Evolutionary conservation across 2,113 vertebrate species (phyloP).

Genomic region (Talpa occidentalis): DNA sequence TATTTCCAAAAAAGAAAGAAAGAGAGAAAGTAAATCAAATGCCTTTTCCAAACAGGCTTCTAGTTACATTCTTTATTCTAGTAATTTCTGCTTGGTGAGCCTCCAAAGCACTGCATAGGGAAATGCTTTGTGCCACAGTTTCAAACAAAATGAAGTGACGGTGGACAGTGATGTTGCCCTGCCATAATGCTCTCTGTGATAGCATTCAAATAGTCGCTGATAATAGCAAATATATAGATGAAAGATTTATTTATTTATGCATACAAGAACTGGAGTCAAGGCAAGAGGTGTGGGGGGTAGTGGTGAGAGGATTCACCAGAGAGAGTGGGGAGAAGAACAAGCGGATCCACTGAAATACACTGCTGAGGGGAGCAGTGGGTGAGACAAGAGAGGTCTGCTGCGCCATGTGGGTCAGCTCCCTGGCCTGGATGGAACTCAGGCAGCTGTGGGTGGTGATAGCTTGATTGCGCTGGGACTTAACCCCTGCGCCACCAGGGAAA

Average conservation of each 20-base stretch:
- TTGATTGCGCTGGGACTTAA: too few relatives aligned
- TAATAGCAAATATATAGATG: neutral
- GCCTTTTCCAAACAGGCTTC: slow-evolving; percentile 7
- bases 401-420: too few relatives aligned
- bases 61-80: neutral
- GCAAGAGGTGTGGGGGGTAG: too few relatives aligned
- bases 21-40: neutral
- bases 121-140: neutral
- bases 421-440: too few relatives aligned
- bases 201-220: neutral
- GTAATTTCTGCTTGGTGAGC: neutral
- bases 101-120: neutral
- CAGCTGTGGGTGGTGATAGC: too few relatives aligned
- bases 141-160: neutral
- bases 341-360: too few relatives aligned
- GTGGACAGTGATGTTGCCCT: neutral
- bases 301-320: neutral
- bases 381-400: too few relatives aligned
- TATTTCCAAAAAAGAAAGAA: neutral
- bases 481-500: too few relatives aligned
- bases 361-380: too few relatives aligned
- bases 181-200: neutral
- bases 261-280: too few relatives aligned
- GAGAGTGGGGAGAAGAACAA: too few relatives aligned
- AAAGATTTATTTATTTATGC: neutral